Conservation (phyloP, 2,888 invertebrate genomes). For the Pilophorus perplexus region DNA sequence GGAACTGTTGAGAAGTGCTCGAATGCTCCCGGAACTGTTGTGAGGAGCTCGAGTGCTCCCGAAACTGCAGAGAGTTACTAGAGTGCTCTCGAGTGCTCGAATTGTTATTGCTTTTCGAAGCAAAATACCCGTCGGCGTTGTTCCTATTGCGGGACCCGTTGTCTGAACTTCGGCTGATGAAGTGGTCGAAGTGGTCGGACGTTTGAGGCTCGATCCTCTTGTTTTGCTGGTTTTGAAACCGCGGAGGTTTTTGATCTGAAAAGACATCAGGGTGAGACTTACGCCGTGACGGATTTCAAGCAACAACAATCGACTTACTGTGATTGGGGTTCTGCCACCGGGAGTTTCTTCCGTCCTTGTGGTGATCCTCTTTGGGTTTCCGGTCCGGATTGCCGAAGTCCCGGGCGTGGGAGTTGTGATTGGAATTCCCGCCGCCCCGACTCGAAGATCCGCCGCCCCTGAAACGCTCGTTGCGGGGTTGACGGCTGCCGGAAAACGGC, state of each 20-base stretch:
- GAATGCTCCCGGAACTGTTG: neutral
- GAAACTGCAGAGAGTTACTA: neutral
- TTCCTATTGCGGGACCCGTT: conserved; percentile 11
- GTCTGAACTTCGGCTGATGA: conserved; percentile 35
- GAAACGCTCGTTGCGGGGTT: conserved; percentile 1
- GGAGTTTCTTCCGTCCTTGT: conserved; percentile 27
- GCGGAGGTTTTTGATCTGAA: conserved; percentile 58
- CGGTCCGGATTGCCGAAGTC: conserved; percentile 10
- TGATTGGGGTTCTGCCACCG: conserved; percentile 42
- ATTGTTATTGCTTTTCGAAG: conserved; percentile 28
- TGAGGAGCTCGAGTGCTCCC: neutral
- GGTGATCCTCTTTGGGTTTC: conserved; percentile 16
- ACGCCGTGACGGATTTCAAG: too few species aligned
- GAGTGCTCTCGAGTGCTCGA: neutral
- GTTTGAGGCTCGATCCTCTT: conserved; percentile 31
- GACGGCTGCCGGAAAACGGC: neutral
- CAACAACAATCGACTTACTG: too few species aligned
- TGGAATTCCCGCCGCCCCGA: conserved; percentile 1
- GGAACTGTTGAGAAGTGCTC: neutral
- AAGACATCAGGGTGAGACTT: too few species aligned
- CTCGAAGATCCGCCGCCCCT: conserved; percentile 17
- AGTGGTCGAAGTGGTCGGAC: conserved; percentile 43
- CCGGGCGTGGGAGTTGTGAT: neutral
- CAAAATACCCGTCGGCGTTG: conserved; percentile 29
- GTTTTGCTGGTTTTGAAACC: conserved; percentile 56